phyloP scores from a whole-genome alignment of 1,140 invertebrate genomes.

The Psix sp. region DNA sequence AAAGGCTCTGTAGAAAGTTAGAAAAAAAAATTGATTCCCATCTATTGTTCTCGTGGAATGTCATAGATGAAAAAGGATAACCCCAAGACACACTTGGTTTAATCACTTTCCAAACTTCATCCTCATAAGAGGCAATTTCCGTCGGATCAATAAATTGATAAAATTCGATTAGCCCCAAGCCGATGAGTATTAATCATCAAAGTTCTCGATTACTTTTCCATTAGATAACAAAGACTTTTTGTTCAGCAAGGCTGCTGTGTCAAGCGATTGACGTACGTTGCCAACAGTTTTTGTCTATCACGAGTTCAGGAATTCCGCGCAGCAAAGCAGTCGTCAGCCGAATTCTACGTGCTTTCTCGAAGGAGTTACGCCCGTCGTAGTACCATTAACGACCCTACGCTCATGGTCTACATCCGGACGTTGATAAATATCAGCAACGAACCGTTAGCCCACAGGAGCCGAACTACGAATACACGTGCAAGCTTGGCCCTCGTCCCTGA shows the following conservation, averaged over 20 bases:
- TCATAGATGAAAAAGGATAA: background rate
- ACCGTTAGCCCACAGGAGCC: constrained; percentile 59
- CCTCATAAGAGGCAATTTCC: constrained; percentile 33
- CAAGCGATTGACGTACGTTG: constrained; percentile 39
- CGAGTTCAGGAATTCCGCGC: constrained; percentile 34
- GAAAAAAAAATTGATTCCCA: too few relatives aligned
- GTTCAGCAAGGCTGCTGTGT: constrained; percentile 23
- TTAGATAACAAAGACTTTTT: constrained; percentile 55
- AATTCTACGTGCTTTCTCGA: constrained; percentile 56
- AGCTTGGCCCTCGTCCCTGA: constrained; percentile 54
- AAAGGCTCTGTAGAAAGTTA: too few relatives aligned
- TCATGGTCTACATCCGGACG: constrained; percentile 59
- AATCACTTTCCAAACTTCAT: constrained; percentile 24
- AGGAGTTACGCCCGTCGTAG: constrained; percentile 56
- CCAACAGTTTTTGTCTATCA: constrained; percentile 44
- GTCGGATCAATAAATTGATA: constrained; percentile 37
- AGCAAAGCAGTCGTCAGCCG: constrained; percentile 24
- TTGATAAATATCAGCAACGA: constrained; percentile 62
- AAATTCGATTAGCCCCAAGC: constrained; percentile 32
- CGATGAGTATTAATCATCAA: constrained; percentile 43
- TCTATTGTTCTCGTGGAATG: background rate
- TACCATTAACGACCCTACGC: constrained; percentile 59
- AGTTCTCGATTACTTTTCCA: constrained; percentile 48
- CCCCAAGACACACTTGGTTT: constrained; percentile 4
- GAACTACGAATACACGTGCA: constrained; percentile 49